These are phyloP conservation scores for Raphicerus campestris DNA, from an alignment of 2,113 vertebrate genomes.

Conservation along the genomic window DNA sequence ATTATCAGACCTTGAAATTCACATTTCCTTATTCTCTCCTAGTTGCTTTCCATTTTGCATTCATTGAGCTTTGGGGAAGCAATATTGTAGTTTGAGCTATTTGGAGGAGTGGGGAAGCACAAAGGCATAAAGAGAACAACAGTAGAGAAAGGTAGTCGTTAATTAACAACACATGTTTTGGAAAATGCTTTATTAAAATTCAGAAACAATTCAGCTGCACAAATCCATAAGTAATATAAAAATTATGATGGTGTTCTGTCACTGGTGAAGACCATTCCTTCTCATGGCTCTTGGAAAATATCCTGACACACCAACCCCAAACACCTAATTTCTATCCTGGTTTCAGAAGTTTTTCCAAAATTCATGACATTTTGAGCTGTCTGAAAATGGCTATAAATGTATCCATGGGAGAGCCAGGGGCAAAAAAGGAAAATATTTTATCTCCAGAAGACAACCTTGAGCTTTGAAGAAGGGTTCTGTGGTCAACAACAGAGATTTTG, in stretches of 20 bases:
- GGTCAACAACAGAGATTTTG: not conserved
- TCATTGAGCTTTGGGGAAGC: not conserved
- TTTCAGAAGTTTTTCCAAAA: slow-evolving; percentile 26
- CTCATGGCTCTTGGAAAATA: slow-evolving; percentile 35
- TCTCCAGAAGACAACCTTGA: not conserved
- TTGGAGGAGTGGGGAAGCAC: not conserved
- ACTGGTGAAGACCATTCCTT: slow-evolving; percentile 40
- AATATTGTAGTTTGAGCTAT: not conserved
- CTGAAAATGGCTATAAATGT: not conserved
- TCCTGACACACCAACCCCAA: not conserved
- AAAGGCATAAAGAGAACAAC: not conserved
- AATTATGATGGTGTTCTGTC: slow-evolving; percentile 9
- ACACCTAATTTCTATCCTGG: not conserved
- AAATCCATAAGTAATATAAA: slow-evolving; percentile 55
- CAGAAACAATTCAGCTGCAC: slow-evolving; percentile 34
- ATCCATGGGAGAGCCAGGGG: not conserved
- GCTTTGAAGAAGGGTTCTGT: slow-evolving; percentile 6
- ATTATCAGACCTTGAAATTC: slow-evolving; percentile 50
- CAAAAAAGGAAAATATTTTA: not conserved
- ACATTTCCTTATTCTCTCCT: slow-evolving; percentile 25
- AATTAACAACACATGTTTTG: slow-evolving; percentile 44
- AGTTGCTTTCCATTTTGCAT: slow-evolving; percentile 10
- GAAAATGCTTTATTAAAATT: slow-evolving; percentile 46
- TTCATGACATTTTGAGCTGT: not conserved
- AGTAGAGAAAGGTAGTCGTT: slow-evolving; percentile 31